These are phyloP conservation scores for Catharus minimus DNA, from an alignment of 2,113 vertebrate species.

Conservation along the genomic window DNA sequence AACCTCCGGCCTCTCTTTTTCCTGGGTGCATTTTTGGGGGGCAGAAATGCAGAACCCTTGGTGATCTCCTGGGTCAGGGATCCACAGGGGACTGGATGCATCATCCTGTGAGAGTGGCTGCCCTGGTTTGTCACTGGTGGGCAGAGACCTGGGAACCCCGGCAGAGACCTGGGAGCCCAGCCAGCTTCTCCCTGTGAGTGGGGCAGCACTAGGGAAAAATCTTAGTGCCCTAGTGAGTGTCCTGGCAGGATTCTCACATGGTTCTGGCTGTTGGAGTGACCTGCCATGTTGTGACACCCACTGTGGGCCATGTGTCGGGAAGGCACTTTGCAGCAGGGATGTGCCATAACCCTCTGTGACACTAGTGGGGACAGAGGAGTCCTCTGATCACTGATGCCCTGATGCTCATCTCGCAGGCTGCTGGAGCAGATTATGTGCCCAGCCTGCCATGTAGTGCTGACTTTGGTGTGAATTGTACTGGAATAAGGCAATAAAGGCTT, in stretches of 20 bases:
- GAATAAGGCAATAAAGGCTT: slow-evolving; percentile 18
- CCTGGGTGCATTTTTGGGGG: slow-evolving; percentile 76
- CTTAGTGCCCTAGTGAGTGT: not conserved
- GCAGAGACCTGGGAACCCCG: not conserved
- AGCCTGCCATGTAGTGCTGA: not conserved
- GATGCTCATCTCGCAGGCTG: not conserved
- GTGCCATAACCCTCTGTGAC: not conserved
- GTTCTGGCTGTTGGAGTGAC: not conserved
- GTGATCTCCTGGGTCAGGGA: slow-evolving; percentile 67
- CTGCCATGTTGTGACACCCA: not conserved
- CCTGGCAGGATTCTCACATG: rapidly evolving
- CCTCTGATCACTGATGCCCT: not conserved
- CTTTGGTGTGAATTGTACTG: not conserved
- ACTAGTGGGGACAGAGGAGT: not conserved
- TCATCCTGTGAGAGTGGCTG: not conserved
- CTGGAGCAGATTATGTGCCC: not conserved
- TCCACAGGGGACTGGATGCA: not conserved
- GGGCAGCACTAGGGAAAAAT: not conserved
- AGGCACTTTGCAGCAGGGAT: not conserved
- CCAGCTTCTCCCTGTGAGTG: rapidly evolving
- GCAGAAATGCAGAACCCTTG: slow-evolving; percentile 75
- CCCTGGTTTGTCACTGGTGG: not conserved
- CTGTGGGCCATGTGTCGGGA: not conserved
- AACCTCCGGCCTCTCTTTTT: slow-evolving; percentile 83
- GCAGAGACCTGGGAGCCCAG: not conserved